Evolutionary conservation across 1,140 invertebrate genomes (phyloP).

Genomic region (Frieseomelitta varia): DNA sequence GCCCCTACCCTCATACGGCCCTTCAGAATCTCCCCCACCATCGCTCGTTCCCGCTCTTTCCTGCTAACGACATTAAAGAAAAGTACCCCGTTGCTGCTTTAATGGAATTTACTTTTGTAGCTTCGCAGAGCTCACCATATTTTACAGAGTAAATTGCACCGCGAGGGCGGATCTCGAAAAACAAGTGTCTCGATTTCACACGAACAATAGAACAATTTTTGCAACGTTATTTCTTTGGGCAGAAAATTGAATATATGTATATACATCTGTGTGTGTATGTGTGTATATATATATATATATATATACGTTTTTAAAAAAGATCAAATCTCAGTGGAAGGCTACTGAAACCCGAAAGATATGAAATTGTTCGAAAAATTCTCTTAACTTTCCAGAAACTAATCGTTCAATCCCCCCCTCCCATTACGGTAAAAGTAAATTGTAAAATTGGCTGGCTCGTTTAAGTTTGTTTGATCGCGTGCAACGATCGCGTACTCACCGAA

Average conservation of each 20-base stretch:
- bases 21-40: background rate
- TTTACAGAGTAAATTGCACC: conserved; percentile 69
- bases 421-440: background rate
- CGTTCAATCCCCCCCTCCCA: background rate
- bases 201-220: conserved; percentile 20
- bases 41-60: conserved; percentile 38
- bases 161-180: conserved; percentile 55
- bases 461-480: conserved; percentile 43
- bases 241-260: background rate
- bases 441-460: conserved; percentile 9
- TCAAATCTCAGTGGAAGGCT: too few species aligned
- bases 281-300: background rate
- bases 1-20: conserved; percentile 16
- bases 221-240: conserved; percentile 12
- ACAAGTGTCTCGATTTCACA: conserved; percentile 59
- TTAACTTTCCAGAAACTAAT: background rate
- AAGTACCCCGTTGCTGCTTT: conserved; percentile 70
- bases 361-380: background rate
- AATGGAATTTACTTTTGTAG: conserved; percentile 78
- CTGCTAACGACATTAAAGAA: conserved; percentile 72
- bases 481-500: conserved; percentile 37
- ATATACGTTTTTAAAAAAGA: background rate
- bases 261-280: too few species aligned
- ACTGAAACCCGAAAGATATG: background rate
- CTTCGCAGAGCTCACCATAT: conserved; percentile 68